phyloP scores from a whole-genome alignment of 1,140 invertebrate species.

The Asbolus verrucosus region DNA sequence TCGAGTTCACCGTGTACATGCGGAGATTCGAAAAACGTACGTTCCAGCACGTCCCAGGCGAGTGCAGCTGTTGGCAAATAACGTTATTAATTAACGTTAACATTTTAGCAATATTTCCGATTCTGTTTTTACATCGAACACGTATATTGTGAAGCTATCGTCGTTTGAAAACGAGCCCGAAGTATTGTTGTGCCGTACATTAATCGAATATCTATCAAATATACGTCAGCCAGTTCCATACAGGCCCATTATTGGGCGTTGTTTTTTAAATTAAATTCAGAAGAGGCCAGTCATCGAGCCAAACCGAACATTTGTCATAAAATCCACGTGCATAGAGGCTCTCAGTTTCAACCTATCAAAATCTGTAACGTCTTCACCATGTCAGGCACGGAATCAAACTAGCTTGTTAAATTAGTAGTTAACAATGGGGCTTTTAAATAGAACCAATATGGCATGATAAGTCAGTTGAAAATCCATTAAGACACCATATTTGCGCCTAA shows the following conservation, averaged over 20 bases:
- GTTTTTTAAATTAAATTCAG: slow-evolving; percentile 2
- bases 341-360: not conserved
- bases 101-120: slow-evolving; percentile 2
- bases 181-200: not conserved
- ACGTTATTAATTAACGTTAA: no score
- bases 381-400: slow-evolving; percentile 1
- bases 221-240: not conserved
- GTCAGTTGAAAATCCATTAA: slow-evolving; percentile 41
- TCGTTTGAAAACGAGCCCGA: not conserved
- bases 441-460: slow-evolving; percentile 41
- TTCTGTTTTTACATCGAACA: slow-evolving; percentile 3
- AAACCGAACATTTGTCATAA: slow-evolving; percentile 5
- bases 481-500: slow-evolving; percentile 38
- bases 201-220: not conserved
- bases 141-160: slow-evolving; percentile 9
- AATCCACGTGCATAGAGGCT: not conserved
- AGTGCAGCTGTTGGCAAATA: no score
- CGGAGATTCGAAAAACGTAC: no score
- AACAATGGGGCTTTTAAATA: slow-evolving; percentile 44
- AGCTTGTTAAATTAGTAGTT: slow-evolving; percentile 36
- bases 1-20: no score
- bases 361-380: slow-evolving; percentile 18
- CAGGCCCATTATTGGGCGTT: not conserved
- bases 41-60: no score
- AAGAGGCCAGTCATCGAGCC: not conserved